phyloP scores from a whole-genome alignment of 2,797 vertebrate genomes.

The Intellagama lesueurii region DNA sequence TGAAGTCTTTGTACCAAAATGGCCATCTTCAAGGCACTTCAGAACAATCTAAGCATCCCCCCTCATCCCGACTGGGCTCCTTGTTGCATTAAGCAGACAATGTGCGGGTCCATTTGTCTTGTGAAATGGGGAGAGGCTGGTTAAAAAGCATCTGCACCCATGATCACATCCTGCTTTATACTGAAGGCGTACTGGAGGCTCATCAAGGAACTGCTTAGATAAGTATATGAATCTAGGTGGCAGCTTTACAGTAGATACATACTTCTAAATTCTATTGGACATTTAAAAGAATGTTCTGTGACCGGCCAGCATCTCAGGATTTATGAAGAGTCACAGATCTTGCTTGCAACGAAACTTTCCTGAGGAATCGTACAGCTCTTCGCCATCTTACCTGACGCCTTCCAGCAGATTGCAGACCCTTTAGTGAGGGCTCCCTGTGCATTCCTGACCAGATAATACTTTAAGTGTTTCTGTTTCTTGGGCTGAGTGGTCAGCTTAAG shows the following conservation, averaged over 20 bases:
- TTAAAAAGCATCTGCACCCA: background rate
- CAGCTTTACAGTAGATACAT: background rate
- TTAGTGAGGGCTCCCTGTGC: constrained; percentile 89
- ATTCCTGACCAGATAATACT: constrained; percentile 90
- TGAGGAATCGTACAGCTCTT: constrained; percentile 66
- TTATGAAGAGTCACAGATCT: constrained; percentile 30
- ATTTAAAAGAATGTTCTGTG: constrained; percentile 53
- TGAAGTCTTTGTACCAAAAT: background rate
- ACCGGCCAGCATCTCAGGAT: constrained; percentile 11
- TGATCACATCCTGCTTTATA: background rate
- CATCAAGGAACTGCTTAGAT: background rate
- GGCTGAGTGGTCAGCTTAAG: constrained; percentile 96
- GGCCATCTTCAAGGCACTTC: background rate
- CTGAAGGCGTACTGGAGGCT: background rate
- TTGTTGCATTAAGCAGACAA: background rate
- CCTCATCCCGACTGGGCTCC: background rate
- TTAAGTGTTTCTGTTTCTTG: constrained; percentile 99
- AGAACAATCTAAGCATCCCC: background rate
- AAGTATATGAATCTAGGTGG: background rate
- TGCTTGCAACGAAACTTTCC: constrained; percentile 31
- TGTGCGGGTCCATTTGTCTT: background rate
- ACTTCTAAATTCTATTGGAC: constrained; percentile 54
- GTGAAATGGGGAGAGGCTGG: background rate
- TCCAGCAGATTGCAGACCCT: constrained; percentile 94
- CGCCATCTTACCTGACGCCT: constrained; percentile 87